Evolutionary conservation across 2,113 vertebrate genomes (phyloP).

Genomic region (Chlorocebus sabaeus): DNA sequence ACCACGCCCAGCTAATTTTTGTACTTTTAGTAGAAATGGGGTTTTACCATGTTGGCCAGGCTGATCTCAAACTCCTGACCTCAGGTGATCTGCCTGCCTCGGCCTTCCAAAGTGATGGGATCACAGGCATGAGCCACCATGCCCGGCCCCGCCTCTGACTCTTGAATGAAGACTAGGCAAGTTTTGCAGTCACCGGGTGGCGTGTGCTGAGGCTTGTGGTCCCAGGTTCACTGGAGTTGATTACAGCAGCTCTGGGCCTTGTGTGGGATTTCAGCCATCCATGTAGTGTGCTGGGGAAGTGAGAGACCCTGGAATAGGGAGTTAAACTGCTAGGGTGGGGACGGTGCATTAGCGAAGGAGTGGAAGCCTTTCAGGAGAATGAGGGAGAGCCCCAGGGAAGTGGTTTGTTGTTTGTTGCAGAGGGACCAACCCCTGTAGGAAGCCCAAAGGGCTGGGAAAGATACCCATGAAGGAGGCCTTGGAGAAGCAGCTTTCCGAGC

Average conservation of each 20-base stretch:
- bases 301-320: not conserved
- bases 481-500: not conserved
- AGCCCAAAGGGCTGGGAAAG: not conserved
- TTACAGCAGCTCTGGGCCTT: not conserved
- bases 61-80: no score
- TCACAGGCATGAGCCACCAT: no score
- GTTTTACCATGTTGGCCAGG: no score
- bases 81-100: no score
- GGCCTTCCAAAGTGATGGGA: no score
- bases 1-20: no score
- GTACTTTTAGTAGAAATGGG: no score
- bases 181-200: not conserved
- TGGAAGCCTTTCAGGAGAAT: not conserved
- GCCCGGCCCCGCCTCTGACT: not conserved
- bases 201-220: not conserved
- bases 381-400: not conserved
- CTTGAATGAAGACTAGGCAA: not conserved
- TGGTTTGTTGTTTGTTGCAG: not conserved
- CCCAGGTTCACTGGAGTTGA: not conserved
- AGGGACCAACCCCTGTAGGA: not conserved
- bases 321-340: not conserved
- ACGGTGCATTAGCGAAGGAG: not conserved
- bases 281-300: not conserved
- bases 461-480: not conserved
- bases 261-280: not conserved